Percentiles rank a stretch among this genome's conserved stretches.
Evolutionary conservation across 1,140 invertebrate species (phyloP).

Genomic region (Drosophila grimshawi): DNA sequence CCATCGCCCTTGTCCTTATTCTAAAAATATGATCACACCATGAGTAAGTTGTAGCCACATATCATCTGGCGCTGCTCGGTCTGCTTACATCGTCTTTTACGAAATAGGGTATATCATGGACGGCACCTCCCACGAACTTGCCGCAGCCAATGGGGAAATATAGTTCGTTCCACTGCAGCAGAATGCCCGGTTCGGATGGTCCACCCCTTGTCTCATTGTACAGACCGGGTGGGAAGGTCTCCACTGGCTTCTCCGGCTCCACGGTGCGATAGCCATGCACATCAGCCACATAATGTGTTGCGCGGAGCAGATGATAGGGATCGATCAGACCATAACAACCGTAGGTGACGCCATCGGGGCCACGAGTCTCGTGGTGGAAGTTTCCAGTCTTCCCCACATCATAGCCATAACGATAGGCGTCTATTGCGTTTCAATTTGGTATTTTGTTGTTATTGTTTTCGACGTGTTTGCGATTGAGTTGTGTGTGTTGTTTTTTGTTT

Average conservation of each 20-base stretch:
- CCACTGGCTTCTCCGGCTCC: constrained; percentile 88
- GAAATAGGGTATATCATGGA: constrained; percentile 70
- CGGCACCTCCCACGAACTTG: constrained; percentile 82
- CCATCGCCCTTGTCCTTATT: constrained; percentile 53
- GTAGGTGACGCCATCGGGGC: constrained; percentile 90
- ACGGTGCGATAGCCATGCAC: constrained; percentile 91
- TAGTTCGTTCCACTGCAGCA: constrained; percentile 87
- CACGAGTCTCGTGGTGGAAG: constrained; percentile 91
- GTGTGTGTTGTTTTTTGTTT: not conserved
- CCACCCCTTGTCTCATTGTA: constrained; percentile 73
- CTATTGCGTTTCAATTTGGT: constrained; percentile 74
- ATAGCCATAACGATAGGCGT: constrained; percentile 90
- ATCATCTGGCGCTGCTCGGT: not conserved
- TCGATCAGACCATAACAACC: constrained; percentile 92
- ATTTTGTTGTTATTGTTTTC: constrained; percentile 37
- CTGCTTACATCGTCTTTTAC: constrained; percentile 66
- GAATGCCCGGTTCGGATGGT: constrained; percentile 85
- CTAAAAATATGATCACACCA: constrained; percentile 50
- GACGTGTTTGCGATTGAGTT: constrained; percentile 25
- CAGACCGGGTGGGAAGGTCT: constrained; percentile 86
- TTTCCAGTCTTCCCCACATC: constrained; percentile 89
- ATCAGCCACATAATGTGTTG: constrained; percentile 91
- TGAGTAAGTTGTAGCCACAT: constrained; percentile 10
- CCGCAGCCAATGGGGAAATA: constrained; percentile 88
- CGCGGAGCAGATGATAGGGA: constrained; percentile 87